Percentiles rank a stretch among this genome's conserved stretches.
phyloP scores from a whole-genome alignment of 2,797 vertebrate genomes.

The Alfaro cultratus region DNA sequence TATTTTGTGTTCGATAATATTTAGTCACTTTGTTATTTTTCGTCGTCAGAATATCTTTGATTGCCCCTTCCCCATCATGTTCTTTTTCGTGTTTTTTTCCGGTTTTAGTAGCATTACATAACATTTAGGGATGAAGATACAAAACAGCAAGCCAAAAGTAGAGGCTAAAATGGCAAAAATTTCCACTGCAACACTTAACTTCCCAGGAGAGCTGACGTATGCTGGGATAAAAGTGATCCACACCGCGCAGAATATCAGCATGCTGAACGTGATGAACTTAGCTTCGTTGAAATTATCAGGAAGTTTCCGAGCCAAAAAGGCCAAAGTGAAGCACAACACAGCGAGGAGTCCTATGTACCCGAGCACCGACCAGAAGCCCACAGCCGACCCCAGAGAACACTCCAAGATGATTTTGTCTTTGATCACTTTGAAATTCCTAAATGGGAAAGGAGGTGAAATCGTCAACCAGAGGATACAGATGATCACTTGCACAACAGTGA shows the following conservation, averaged over 20 bases:
- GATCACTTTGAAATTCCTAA: not conserved
- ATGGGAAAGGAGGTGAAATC: constrained; percentile 15
- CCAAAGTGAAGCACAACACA: constrained; percentile 10
- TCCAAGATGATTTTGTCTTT: constrained; percentile 42
- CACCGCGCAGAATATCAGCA: constrained; percentile 79
- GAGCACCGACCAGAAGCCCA: constrained; percentile 74
- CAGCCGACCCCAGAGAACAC: constrained; percentile 65
- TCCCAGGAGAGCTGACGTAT: constrained; percentile 77
- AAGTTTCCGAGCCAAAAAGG: constrained; percentile 58
- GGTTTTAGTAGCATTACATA: constrained; percentile 67
- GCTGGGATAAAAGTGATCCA: constrained; percentile 79
- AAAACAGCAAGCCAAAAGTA: constrained; percentile 73
- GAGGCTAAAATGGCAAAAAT: constrained; percentile 78
- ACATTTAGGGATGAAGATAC: constrained; percentile 78
- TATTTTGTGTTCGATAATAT: not conserved
- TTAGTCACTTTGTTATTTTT: not conserved
- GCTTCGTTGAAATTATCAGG: constrained; percentile 68
- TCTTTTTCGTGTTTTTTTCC: constrained; percentile 60
- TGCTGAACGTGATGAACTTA: constrained; percentile 77
- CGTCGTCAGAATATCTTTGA: not conserved
- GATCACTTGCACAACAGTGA: constrained; percentile 75
- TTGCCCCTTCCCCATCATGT: constrained; percentile 38
- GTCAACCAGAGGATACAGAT: constrained; percentile 78
- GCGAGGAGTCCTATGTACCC: constrained; percentile 73
- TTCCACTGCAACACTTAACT: constrained; percentile 77